Conservation (phyloP, 2,888 invertebrate genomes). For the Tetragnatha montana region DNA sequence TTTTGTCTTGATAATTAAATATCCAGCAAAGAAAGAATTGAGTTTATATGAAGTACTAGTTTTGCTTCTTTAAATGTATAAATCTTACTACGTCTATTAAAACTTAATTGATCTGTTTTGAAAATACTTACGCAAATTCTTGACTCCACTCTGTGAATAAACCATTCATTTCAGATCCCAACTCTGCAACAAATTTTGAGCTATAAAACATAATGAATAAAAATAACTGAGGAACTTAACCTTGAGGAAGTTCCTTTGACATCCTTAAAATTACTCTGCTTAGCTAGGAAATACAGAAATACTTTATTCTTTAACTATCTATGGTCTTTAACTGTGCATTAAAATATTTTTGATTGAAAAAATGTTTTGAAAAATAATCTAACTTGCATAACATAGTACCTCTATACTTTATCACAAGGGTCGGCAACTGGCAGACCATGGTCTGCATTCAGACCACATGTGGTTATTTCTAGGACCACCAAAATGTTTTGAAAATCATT, state of each 20-base stretch:
- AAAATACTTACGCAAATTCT: slow-evolving; percentile 42
- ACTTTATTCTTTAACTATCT: neutral
- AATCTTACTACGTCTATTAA: neutral
- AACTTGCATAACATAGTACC: too few relatives aligned
- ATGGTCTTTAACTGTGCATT: too few relatives aligned
- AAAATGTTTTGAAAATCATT: too few relatives aligned
- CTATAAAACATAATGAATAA: too few relatives aligned
- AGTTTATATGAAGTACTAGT: neutral
- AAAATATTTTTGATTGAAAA: too few relatives aligned
- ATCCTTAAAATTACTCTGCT: neutral
- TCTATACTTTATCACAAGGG: too few relatives aligned
- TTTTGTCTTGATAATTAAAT: neutral
- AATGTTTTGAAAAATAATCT: too few relatives aligned
- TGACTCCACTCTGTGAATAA: slow-evolving; percentile 39
- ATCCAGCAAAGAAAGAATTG: neutral
- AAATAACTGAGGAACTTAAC: neutral
- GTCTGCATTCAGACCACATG: too few relatives aligned
- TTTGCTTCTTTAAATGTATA: neutral
- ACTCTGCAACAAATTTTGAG: slow-evolving; percentile 14
- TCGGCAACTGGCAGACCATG: too few relatives aligned
- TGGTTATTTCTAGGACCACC: too few relatives aligned
- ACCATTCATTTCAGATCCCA: slow-evolving; percentile 38
- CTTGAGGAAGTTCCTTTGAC: neutral
- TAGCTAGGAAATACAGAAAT: neutral
- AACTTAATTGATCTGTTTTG: neutral